Base-by-base conservation (phyloP, 2,888 invertebrate species). In the Meghimatium bilineatum region DNA sequence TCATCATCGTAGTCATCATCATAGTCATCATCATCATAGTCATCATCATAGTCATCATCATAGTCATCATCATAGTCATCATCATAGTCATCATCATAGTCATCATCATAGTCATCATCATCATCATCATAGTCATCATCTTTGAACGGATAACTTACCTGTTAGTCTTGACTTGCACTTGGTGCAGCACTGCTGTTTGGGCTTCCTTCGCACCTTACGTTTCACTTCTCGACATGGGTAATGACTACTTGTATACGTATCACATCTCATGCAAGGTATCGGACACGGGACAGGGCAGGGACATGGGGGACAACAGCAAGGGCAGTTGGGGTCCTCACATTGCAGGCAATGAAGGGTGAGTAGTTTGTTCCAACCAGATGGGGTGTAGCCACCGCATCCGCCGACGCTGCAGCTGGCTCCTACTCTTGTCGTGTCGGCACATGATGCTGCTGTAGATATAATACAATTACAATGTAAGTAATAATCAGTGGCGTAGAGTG, bases 321-420 rank as follows among this genome's bases (percentile, higher is more conserved):
- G 82, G 36, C 66, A 60, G 52, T 49, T 49, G 49, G 75, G 75
- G n/a, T 79, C 60, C 23, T 52, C 44, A 34, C 60, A 72, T n/a
- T 60, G 26, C 72, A 78, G 26, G 1, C n/a, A 23, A 32, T 67
- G 63, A 17, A 72, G 36, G 60, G 71, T 83, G 71, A 72, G 34
- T 26, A 84, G 67, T 52, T 75, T 80, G 84, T 80, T 80, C 80
- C 80, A 69, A 23, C 82, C 77, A 8, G 75, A 84, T n/a, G 85
- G 85, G n/a, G 79, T 85, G 80, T 85, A 82, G 17, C 85, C 82
- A 12, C 82, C 85, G 69, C 85, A 85, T 14, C 56, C 76, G n/a
- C 76, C 80, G 0, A 56, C 69, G 60, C 72, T 44, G 60, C 80
- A 82, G 17, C 76, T 67, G 29, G 76, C 67, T 14, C 82, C 80